phyloP scores from a whole-genome alignment of 2,888 invertebrate genomes.

The Synanthedon andrenaeformis region DNA sequence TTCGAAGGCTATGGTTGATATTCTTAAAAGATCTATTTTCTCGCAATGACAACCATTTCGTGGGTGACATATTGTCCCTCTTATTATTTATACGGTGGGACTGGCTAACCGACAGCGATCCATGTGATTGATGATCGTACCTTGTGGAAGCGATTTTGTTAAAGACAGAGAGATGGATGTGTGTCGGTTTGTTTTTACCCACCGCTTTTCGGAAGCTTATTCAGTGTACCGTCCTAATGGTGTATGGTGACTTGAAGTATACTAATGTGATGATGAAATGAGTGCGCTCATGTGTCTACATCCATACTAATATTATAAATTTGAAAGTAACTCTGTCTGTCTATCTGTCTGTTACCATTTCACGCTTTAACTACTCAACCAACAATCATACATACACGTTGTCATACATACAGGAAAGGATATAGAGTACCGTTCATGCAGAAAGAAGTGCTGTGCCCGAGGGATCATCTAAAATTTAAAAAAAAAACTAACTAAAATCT shows the following conservation, averaged over 20 bases:
- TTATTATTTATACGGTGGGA: constrained; percentile 3
- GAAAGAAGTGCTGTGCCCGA: too few species aligned
- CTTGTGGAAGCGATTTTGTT: constrained; percentile 2
- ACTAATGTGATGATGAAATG: not conserved
- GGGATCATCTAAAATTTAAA: too few species aligned
- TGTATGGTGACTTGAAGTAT: not conserved
- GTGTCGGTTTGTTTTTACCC: constrained; percentile 1
- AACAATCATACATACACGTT: too few species aligned
- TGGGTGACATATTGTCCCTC: constrained; percentile 5
- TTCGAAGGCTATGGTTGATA: too few species aligned
- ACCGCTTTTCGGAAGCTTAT: constrained; percentile 1
- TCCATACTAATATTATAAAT: too few species aligned
- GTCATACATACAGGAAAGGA: too few species aligned
- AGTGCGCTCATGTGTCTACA: not conserved
- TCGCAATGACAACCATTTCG: not conserved
- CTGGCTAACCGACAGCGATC: constrained; percentile 2
- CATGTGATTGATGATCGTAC: constrained; percentile 6
- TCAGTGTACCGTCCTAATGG: not conserved
- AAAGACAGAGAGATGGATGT: constrained; percentile 8
- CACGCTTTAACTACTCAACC: too few species aligned
- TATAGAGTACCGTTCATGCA: too few species aligned
- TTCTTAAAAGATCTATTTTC: too few species aligned
- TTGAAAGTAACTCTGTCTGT: too few species aligned
- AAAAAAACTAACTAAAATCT: too few species aligned
- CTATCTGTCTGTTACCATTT: too few species aligned